Conservation (phyloP, 2,113 vertebrate genomes). For the Trochalopteron elliotii region DNA sequence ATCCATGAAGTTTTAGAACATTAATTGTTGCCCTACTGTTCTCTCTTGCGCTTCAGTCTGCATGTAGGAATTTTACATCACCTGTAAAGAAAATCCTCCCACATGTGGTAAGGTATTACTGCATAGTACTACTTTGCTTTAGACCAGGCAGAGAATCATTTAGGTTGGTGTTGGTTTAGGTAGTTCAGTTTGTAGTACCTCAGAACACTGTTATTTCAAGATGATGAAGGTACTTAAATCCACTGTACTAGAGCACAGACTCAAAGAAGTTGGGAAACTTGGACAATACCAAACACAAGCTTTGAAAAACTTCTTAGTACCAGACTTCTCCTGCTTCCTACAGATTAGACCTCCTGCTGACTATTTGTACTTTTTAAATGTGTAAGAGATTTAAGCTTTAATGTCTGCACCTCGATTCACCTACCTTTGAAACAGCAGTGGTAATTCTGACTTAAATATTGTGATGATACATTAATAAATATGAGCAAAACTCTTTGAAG, state of each 20-base stretch:
- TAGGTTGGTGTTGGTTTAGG: neutral
- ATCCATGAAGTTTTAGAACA: neutral
- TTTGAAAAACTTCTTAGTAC: neutral
- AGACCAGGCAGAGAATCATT: neutral
- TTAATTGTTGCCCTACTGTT: accelerated
- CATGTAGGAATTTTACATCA: neutral
- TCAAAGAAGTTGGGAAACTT: neutral
- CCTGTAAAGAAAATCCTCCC: neutral
- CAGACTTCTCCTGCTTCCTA: neutral
- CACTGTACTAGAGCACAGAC: neutral
- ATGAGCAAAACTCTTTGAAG: constrained; percentile 60
- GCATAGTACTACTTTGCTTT: neutral
- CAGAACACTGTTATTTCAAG: neutral
- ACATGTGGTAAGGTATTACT: neutral
- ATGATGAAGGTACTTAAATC: neutral
- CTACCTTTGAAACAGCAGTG: constrained; percentile 19
- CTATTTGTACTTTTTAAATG: neutral
- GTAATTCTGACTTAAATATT: constrained; percentile 53
- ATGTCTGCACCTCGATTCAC: neutral
- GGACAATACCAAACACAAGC: neutral
- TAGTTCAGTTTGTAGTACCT: neutral
- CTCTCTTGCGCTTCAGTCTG: neutral
- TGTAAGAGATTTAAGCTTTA: neutral
- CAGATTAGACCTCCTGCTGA: constrained; percentile 11
- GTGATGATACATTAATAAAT: constrained; percentile 57